Percentiles rank a stretch among this genome's conserved stretches.
Conservation (phyloP, 2,797 vertebrate species). For the Coluber constrictor region DNA sequence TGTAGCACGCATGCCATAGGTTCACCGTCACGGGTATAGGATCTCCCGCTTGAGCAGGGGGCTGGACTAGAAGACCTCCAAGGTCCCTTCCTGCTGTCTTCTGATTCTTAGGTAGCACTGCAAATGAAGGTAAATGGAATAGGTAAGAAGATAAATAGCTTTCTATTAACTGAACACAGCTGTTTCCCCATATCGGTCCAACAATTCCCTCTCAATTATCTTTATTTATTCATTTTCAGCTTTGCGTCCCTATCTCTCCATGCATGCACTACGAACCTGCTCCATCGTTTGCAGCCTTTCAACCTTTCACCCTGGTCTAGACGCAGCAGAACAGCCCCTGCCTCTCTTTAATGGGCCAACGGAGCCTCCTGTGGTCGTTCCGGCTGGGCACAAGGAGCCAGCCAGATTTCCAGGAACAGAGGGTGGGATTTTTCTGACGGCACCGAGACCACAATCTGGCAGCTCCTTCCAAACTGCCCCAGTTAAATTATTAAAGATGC, state of each 20-base stretch:
- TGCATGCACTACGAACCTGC: slow-evolving; percentile 49
- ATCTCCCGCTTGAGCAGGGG: too few species aligned
- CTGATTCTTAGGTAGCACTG: not conserved
- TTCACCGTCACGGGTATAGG: too few species aligned
- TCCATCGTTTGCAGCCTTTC: slow-evolving; percentile 64
- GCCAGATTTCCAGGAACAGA: slow-evolving; percentile 68
- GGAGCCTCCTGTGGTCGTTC: slow-evolving; percentile 57
- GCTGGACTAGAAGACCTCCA: too few species aligned
- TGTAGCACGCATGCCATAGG: too few species aligned
- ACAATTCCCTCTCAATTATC: slow-evolving; percentile 52
- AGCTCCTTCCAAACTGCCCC: slow-evolving; percentile 60
- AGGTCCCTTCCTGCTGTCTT: too few species aligned
- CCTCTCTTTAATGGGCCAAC: slow-evolving; percentile 61
- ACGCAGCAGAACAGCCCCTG: slow-evolving; percentile 56
- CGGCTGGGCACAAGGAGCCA: slow-evolving; percentile 62
- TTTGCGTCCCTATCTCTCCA: slow-evolving; percentile 18
- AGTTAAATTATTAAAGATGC: slow-evolving; percentile 73
- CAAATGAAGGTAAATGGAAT: not conserved
- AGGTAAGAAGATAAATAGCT: not conserved
- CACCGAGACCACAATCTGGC: slow-evolving; percentile 63
- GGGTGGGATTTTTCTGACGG: slow-evolving; percentile 53
- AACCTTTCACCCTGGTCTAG: slow-evolving; percentile 72
- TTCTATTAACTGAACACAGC: not conserved
- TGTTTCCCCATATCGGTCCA: slow-evolving; percentile 42
- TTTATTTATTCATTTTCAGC: slow-evolving; percentile 49